phyloP scores from a whole-genome alignment of 2,797 vertebrate species.

The Nannoperca australis region DNA sequence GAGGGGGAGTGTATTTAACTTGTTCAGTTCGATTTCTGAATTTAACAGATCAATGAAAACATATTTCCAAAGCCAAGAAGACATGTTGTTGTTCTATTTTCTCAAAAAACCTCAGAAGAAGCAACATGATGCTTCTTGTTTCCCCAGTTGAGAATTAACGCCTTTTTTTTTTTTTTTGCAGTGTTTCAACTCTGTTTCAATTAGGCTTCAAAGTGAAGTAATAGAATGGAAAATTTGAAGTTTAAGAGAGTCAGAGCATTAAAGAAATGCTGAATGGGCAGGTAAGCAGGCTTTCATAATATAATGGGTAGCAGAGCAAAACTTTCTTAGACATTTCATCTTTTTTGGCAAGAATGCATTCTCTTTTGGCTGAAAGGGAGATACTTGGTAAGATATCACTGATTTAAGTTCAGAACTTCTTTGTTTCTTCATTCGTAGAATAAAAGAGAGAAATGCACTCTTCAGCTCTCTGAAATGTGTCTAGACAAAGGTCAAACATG shows the following conservation, averaged over 20 bases:
- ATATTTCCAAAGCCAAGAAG: slow-evolving; percentile 1
- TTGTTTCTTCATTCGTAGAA: slow-evolving; percentile 22
- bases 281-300: slow-evolving; percentile 4
- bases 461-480: not conserved
- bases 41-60: slow-evolving; percentile 25
- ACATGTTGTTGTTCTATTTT: not conserved
- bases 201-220: slow-evolving; percentile 20
- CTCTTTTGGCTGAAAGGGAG: slow-evolving; percentile 6
- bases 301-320: slow-evolving; percentile 35
- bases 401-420: slow-evolving; percentile 14
- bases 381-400: slow-evolving; percentile 11
- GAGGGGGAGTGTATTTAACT: not conserved
- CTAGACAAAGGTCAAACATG: not conserved
- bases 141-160: not conserved
- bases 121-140: not conserved
- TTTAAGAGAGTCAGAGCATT: slow-evolving; percentile 25
- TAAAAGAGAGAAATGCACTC: not conserved
- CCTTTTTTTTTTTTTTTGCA: not conserved
- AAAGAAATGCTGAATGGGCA: slow-evolving; percentile 4
- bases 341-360: slow-evolving; percentile 25
- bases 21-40: slow-evolving; percentile 18
- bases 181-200: slow-evolving; percentile 28
- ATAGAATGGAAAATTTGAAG: slow-evolving; percentile 15
- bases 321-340: slow-evolving; percentile 13
- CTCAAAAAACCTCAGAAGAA: slow-evolving; percentile 9